A percentile compares a stretch with the other conserved stretches of the same genome.
Conservation (phyloP, 2,888 invertebrate species). For the Polyommatus iphigenia region DNA sequence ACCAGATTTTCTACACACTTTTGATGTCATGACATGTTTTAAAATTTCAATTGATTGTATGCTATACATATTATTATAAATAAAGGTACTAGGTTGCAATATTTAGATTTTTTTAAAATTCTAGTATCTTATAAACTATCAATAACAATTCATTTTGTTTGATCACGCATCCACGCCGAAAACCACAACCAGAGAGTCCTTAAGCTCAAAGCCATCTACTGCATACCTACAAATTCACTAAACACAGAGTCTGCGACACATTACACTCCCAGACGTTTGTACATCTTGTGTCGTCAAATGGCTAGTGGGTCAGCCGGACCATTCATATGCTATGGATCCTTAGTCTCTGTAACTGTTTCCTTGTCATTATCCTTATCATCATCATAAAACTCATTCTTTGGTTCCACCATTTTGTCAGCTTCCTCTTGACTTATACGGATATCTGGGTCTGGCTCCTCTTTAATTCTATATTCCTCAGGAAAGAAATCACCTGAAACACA, state of each 20-base stretch:
- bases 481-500: conserved; percentile 83
- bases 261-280: conserved; percentile 28
- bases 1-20: neutral
- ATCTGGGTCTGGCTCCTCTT: conserved; percentile 92
- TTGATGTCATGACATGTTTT: neutral
- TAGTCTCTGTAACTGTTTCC: conserved; percentile 71
- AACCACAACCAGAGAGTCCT: neutral
- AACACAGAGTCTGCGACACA: conserved; percentile 15
- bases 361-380: conserved; percentile 95
- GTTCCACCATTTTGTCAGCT: conserved; percentile 90
- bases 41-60: neutral
- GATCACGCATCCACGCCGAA: neutral
- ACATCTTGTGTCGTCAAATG: conserved; percentile 55
- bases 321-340: conserved; percentile 70
- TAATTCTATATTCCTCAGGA: conserved; percentile 85
- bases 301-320: conserved; percentile 57
- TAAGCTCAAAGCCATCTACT: neutral
- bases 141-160: neutral
- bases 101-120: neutral
- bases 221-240: neutral
- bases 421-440: conserved; percentile 88
- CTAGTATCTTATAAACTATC: neutral
- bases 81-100: neutral
- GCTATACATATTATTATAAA: neutral
- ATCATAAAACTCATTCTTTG: conserved; percentile 93